Evolutionary conservation across 2,888 invertebrate genomes (phyloP).

Genomic region (Corythucha ciliata): DNA sequence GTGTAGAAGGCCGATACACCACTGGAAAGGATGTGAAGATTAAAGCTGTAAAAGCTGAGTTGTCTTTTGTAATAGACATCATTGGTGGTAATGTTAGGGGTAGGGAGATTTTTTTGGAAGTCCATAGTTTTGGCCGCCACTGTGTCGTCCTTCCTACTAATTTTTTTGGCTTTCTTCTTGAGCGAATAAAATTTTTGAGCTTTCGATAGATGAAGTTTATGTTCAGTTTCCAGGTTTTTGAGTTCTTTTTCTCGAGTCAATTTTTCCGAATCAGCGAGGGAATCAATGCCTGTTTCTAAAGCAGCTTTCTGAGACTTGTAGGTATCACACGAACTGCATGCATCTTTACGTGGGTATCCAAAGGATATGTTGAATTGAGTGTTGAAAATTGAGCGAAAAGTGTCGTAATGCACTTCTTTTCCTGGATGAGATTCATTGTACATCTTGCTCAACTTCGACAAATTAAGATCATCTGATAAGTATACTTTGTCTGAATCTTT

Average conservation of each 20-base stretch:
- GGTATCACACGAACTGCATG: constrained; percentile 14
- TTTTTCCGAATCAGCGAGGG: too few species aligned
- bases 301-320: too few species aligned
- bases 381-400: constrained; percentile 5
- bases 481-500: constrained; percentile 17
- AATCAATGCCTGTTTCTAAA: too few species aligned
- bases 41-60: constrained; percentile 23
- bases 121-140: too few species aligned
- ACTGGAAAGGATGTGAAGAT: constrained; percentile 20
- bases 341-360: constrained; percentile 8
- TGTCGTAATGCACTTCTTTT: background rate
- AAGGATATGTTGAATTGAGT: constrained; percentile 11
- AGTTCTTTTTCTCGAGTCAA: too few species aligned
- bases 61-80: constrained; percentile 26
- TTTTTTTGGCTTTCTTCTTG: too few species aligned
- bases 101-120: constrained; percentile 21
- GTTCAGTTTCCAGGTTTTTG: too few species aligned
- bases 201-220: too few species aligned
- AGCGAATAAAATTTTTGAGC: too few species aligned
- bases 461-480: constrained; percentile 25
- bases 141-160: too few species aligned
- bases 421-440: constrained; percentile 15
- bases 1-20: constrained; percentile 21
- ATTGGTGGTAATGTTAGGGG: constrained; percentile 19
- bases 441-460: constrained; percentile 24